A percentile compares a stretch with the other conserved stretches of the same genome.
Evolutionary conservation across 2,113 vertebrate genomes (phyloP).

Genomic region (Callipepla californica): DNA sequence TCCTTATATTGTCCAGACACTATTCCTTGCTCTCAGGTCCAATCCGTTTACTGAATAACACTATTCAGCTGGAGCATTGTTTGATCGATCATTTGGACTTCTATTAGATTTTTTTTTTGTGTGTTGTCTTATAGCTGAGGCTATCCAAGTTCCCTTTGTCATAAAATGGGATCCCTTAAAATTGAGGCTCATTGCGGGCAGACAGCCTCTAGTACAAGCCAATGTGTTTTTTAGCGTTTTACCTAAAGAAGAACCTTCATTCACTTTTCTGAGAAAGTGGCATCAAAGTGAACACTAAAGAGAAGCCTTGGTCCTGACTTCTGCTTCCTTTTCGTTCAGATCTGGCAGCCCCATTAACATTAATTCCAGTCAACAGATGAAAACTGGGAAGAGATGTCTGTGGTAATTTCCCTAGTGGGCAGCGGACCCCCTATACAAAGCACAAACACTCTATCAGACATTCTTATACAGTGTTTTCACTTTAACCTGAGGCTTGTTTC

Average conservation of each 20-base stretch:
- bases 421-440: background rate
- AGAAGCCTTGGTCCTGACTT: background rate
- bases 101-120: background rate
- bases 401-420: background rate
- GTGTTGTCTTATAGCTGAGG: background rate
- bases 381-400: background rate
- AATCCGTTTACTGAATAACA: background rate
- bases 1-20: background rate
- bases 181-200: background rate
- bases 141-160: background rate
- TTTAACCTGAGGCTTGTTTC: background rate
- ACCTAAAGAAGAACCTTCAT: background rate
- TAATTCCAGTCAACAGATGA: fast-evolving
- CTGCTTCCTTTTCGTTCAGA: background rate
- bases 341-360: background rate
- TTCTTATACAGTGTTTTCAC: background rate
- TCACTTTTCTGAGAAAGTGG: background rate
- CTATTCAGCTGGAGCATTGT: background rate
- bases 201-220: background rate
- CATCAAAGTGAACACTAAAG: background rate
- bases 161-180: background rate
- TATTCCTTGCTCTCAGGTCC: background rate
- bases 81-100: background rate
- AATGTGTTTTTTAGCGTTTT: background rate
- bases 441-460: background rate